A percentile compares a stretch with the other conserved stretches of the same genome.
phyloP scores from a whole-genome alignment of 2,113 vertebrate species.

The Mirza zaza region DNA sequence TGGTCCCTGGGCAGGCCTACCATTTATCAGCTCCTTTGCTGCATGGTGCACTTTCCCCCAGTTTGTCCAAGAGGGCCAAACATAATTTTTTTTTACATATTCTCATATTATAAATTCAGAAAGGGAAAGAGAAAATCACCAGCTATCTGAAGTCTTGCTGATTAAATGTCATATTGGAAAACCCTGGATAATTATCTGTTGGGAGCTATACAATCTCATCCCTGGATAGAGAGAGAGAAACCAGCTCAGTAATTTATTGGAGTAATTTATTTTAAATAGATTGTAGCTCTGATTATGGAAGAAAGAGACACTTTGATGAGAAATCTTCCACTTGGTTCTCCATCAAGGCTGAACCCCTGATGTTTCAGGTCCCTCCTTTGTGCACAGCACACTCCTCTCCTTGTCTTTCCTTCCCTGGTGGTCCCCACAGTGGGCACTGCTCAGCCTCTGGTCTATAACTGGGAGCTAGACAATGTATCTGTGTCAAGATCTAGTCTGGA shows the following conservation, averaged over 20 bases:
- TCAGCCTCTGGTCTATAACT: neutral
- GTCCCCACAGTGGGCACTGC: too few species aligned
- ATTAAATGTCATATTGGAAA: neutral
- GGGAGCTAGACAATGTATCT: neutral
- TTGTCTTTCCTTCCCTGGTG: neutral
- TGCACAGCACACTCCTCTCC: neutral
- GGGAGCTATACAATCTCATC: neutral
- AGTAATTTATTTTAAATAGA: neutral
- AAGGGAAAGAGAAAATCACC: neutral
- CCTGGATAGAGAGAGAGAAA: neutral
- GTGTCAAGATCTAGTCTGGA: rapidly evolving
- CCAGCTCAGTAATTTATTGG: neutral
- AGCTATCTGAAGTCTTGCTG: neutral
- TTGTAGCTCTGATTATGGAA: neutral
- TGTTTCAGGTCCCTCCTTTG: neutral
- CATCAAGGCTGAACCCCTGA: neutral
- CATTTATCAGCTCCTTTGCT: neutral
- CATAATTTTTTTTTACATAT: neutral
- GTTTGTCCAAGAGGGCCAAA: neutral
- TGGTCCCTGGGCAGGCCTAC: too few species aligned
- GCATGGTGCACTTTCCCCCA: neutral
- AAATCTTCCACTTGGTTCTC: neutral
- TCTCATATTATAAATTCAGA: neutral
- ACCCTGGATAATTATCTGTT: neutral
- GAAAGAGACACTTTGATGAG: neutral